Percentiles rank a stretch among this genome's conserved stretches.
These are phyloP conservation scores for Halcyon smyrnensis DNA, from an alignment of 2,797 vertebrate genomes.

Conservation along the genomic window DNA sequence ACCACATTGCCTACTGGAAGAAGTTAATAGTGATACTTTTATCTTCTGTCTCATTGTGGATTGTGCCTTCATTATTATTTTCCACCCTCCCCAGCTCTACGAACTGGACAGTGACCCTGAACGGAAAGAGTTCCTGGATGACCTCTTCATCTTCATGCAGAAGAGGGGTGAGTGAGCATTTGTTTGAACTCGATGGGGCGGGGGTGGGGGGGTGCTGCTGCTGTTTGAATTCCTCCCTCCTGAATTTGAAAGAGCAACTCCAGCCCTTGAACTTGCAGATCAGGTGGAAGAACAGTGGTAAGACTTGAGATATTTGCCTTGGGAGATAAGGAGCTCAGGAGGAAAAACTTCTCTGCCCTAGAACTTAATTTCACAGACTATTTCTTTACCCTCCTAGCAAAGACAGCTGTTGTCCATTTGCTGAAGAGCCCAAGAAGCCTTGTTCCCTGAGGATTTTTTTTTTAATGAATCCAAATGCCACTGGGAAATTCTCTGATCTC, in stretches of 20 bases:
- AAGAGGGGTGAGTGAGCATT: constrained; percentile 80
- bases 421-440: neutral
- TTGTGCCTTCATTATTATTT: neutral
- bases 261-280: neutral
- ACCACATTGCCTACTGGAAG: neutral
- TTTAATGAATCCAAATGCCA: neutral
- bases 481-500: neutral
- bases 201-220: neutral
- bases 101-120: constrained; percentile 84
- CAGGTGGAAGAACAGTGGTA: neutral
- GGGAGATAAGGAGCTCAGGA: neutral
- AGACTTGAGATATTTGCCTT: neutral
- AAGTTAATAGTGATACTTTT: too few species aligned
- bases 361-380: neutral
- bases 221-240: neutral
- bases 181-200: neutral
- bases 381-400: neutral
- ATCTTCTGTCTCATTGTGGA: neutral
- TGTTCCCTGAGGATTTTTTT: neutral
- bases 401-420: neutral
- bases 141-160: constrained; percentile 86
- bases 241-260: neutral
- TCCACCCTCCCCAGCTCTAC: constrained; percentile 75
- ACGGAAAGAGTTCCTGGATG: constrained; percentile 83
- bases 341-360: neutral